Conservation (phyloP, 1,140 invertebrate genomes). For the Periplaneta americana region DNA sequence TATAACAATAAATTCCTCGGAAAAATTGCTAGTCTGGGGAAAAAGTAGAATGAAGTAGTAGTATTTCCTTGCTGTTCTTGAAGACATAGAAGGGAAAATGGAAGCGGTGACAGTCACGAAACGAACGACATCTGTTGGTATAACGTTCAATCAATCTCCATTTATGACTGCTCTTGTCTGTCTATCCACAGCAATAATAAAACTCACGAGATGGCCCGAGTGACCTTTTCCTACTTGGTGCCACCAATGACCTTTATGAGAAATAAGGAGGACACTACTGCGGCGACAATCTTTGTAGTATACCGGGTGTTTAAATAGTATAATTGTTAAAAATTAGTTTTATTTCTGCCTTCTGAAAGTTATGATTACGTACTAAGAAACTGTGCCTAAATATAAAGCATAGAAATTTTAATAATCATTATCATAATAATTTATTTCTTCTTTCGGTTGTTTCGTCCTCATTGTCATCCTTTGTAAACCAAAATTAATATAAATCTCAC, state of each 20-base stretch:
- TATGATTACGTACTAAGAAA: no score
- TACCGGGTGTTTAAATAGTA: not conserved
- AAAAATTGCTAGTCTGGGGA: not conserved
- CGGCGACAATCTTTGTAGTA: not conserved
- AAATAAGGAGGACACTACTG: not conserved
- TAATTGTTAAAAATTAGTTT: no score
- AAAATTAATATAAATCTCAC: no score
- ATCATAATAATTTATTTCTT: no score
- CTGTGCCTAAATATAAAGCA: no score
- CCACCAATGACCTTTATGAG: not conserved
- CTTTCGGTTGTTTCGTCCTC: no score
- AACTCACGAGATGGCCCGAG: not conserved
- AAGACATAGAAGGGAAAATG: not conserved
- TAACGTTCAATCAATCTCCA: not conserved
- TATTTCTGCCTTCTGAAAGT: no score
- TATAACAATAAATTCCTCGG: not conserved
- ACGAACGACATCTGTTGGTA: not conserved
- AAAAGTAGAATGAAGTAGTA: no score
- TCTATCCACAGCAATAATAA: not conserved
- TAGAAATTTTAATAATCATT: no score
- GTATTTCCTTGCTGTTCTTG: not conserved
- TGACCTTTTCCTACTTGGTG: not conserved
- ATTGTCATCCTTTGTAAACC: no score
- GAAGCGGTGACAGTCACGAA: not conserved
- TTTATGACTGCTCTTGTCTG: not conserved